phyloP scores from a whole-genome alignment of 2,113 vertebrate species.

The Anhinga anhinga region DNA sequence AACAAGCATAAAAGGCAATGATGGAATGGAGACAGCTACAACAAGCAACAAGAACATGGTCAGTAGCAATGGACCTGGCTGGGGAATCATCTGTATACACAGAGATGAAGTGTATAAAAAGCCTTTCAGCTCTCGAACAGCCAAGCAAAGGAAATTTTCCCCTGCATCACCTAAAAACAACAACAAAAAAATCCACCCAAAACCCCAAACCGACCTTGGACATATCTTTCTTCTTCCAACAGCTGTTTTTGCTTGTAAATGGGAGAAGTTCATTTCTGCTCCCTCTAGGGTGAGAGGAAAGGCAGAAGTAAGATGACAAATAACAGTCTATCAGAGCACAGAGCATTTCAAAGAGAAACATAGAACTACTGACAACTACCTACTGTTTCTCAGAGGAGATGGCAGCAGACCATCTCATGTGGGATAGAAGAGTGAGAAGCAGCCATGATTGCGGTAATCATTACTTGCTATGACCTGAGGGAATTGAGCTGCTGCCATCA shows the following conservation, averaged over 20 bases:
- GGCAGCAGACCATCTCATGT: accelerated
- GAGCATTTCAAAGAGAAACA: not conserved
- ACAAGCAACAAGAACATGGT: not conserved
- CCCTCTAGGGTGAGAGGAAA: accelerated
- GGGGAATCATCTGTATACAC: not conserved
- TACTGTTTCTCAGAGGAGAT: not conserved
- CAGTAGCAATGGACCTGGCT: accelerated
- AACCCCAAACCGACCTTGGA: not conserved
- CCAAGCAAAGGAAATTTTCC: not conserved
- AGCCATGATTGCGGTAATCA: not conserved
- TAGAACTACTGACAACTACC: not conserved
- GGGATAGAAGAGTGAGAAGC: not conserved
- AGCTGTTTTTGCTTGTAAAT: not conserved
- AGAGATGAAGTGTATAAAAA: not conserved
- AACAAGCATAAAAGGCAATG: not conserved
- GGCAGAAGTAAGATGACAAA: not conserved
- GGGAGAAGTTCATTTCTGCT: not conserved
- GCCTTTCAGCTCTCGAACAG: not conserved
- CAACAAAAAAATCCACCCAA: not conserved
- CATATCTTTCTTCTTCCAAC: not conserved
- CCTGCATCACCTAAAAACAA: not conserved
- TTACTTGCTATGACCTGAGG: not conserved
- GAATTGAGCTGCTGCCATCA: not conserved
- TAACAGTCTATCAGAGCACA: not conserved
- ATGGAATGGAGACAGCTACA: not conserved